A percentile compares a stretch with the other conserved stretches of the same genome.
Conservation (phyloP, 35 echinoderm and acorn worm genomes). For the Ptychodera flava region DNA sequence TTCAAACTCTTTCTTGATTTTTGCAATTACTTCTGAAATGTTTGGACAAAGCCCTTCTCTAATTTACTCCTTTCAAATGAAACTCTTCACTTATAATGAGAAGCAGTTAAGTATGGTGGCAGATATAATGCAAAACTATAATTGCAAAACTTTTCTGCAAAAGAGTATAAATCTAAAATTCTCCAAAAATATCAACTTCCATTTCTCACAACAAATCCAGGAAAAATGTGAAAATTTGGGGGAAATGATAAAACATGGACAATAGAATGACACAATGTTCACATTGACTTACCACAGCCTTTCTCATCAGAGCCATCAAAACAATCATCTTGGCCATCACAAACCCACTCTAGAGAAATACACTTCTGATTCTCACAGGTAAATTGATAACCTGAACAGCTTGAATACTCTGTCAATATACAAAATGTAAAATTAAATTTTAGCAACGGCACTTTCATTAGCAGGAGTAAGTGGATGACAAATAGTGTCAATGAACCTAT, state of each 20-base stretch:
- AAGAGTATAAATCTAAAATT: neutral
- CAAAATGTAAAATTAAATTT: neutral
- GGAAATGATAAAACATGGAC: no score
- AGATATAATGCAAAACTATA: neutral
- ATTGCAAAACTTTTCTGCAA: neutral
- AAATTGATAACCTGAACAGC: conserved; percentile 4
- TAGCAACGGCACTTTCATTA: neutral
- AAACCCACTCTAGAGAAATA: conserved; percentile 19
- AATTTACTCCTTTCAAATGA: no score
- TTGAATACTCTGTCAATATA: neutral
- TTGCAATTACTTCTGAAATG: no score
- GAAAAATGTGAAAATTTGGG: no score
- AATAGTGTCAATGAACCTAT: neutral
- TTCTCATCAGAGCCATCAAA: conserved; percentile 39
- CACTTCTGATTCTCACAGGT: conserved; percentile 42
- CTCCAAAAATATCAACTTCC: neutral
- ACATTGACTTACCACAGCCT: conserved; percentile 40
- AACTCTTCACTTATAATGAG: no score
- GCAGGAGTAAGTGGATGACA: neutral
- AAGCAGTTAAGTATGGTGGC: neutral
- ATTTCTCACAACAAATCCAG: neutral
- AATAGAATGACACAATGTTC: no score
- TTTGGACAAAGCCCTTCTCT: no score
- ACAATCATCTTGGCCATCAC: conserved; percentile 54
- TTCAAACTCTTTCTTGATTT: no score